Evolutionary conservation across 2,113 vertebrate genomes (phyloP).

Genomic region (Triplophysa tibetana): DNA sequence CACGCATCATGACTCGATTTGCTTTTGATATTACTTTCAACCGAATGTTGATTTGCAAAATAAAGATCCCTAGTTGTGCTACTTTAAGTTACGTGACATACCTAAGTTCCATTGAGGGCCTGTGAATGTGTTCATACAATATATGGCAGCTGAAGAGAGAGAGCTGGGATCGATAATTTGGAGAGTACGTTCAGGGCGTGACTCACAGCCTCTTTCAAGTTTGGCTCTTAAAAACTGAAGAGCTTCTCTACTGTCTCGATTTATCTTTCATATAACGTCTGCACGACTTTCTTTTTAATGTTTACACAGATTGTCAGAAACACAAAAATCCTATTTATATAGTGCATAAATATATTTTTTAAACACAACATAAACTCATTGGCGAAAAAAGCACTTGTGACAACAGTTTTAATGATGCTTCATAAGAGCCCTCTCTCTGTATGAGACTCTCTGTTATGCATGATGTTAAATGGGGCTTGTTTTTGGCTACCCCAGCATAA

Average conservation of each 20-base stretch:
- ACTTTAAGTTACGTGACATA: background rate
- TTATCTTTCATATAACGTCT: slow-evolving; percentile 2
- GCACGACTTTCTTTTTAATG: no score
- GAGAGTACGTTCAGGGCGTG: slow-evolving; percentile 2
- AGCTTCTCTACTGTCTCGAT: slow-evolving; percentile 4
- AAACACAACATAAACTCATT: background rate
- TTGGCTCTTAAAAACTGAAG: background rate
- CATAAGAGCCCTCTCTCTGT: slow-evolving; percentile 1
- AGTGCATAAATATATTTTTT: background rate
- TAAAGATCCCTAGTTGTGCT: background rate
- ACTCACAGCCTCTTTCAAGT: background rate
- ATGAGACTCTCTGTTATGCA: background rate
- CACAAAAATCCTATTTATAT: no score
- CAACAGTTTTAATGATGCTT: slow-evolving; percentile 6
- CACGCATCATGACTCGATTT: no score
- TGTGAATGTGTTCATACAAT: background rate
- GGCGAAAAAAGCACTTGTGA: slow-evolving; percentile 6
- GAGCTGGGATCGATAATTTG: background rate
- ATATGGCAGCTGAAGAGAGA: background rate
- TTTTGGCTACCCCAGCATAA: no score
- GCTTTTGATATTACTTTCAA: background rate
- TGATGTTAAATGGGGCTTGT: background rate
- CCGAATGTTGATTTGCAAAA: background rate
- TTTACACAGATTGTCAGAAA: background rate
- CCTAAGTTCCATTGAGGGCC: background rate